phyloP scores from a whole-genome alignment of 2,888 invertebrate species.

The Brachylomia viminalis region DNA sequence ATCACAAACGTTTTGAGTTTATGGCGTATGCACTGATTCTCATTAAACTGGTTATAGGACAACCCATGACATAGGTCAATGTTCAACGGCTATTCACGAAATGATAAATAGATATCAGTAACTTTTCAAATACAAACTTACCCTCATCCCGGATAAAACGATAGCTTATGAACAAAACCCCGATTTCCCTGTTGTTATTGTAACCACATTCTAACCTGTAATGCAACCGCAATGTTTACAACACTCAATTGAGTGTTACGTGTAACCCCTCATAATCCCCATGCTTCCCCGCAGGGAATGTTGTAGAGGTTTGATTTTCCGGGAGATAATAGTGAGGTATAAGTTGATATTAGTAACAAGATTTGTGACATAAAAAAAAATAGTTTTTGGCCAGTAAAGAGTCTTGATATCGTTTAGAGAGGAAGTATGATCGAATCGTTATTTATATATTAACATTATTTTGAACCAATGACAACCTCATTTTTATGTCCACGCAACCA shows the following conservation, averaged over 20 bases:
- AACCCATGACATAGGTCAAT: too few relatives aligned
- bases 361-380: neutral
- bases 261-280: conserved; percentile 52
- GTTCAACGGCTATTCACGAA: too few relatives aligned
- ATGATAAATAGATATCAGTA: too few relatives aligned
- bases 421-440: too few relatives aligned
- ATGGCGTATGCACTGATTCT: too few relatives aligned
- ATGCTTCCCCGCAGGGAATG: conserved; percentile 23
- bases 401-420: neutral
- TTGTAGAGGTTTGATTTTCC: conserved; percentile 1
- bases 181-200: neutral
- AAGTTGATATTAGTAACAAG: neutral
- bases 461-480: too few relatives aligned
- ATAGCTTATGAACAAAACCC: neutral
- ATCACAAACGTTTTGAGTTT: too few relatives aligned
- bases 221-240: conserved; percentile 20
- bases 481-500: too few relatives aligned
- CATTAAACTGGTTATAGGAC: too few relatives aligned
- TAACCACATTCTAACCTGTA: conserved; percentile 33
- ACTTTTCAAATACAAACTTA: neutral
- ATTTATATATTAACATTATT: too few relatives aligned
- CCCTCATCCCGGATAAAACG: neutral
- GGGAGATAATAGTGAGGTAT: conserved; percentile 8
- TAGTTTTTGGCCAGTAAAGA: neutral
- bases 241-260: conserved; percentile 45